Conservation (phyloP, 2,888 invertebrate genomes). For the Rotaria sp. region DNA sequence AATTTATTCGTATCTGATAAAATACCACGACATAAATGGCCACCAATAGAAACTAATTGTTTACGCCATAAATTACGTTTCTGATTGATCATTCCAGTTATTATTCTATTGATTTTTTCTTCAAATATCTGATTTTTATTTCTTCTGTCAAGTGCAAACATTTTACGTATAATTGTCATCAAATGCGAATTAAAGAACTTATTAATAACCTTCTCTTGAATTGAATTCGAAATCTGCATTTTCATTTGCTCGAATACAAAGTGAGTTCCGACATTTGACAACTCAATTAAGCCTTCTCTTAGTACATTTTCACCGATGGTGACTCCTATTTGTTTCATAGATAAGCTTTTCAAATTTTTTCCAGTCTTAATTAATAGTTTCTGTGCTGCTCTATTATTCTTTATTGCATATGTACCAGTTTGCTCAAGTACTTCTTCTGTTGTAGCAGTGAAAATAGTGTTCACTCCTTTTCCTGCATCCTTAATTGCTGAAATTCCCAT, state of each 20-base stretch:
- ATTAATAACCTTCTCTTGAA: too few relatives aligned
- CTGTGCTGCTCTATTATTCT: neutral
- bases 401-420: neutral
- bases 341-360: neutral
- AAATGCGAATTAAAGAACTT: too few relatives aligned
- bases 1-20: neutral
- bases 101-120: neutral
- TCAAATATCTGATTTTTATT: neutral
- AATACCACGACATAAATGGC: constrained; percentile 13
- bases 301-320: constrained; percentile 8
- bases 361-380: neutral
- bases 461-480: constrained; percentile 29
- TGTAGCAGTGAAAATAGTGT: neutral
- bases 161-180: constrained; percentile 13
- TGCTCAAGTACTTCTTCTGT: constrained; percentile 14
- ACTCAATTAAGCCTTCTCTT: constrained; percentile 26
- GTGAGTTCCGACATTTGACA: neutral
- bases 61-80: neutral
- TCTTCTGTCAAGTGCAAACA: neutral
- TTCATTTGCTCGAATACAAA: too few relatives aligned
- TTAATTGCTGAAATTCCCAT: neutral
- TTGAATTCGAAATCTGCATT: too few relatives aligned
- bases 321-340: neutral
- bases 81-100: neutral
- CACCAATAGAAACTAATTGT: constrained; percentile 14